Evolutionary conservation across 2,888 invertebrate genomes (phyloP).

Genomic region (Hirtodrosophila duncani): DNA sequence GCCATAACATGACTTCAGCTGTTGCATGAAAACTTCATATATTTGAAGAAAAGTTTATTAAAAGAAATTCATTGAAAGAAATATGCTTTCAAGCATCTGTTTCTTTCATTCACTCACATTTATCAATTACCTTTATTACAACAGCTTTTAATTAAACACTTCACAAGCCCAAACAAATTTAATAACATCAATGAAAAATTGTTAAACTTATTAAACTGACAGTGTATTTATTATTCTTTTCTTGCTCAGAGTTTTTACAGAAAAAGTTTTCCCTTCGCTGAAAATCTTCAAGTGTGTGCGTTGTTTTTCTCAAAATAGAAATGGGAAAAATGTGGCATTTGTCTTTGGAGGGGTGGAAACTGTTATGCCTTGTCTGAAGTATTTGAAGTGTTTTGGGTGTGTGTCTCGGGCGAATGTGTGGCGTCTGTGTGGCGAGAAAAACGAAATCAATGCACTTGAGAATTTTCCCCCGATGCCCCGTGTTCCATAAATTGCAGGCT

Average conservation of each 20-base stretch:
- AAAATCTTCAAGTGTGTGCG: conserved; percentile 33
- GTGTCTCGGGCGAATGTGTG: conserved; percentile 6
- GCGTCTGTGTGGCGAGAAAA: conserved; percentile 11
- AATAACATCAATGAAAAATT: conserved; percentile 16
- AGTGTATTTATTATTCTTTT: conserved; percentile 11
- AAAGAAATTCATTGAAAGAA: no score
- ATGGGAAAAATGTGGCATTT: conserved; percentile 15
- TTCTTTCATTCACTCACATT: no score
- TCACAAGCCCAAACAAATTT: not conserved
- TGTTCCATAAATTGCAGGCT: conserved; percentile 36
- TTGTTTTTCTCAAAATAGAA: conserved; percentile 42
- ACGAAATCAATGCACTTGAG: conserved; percentile 55
- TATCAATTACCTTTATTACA: conserved; percentile 20
- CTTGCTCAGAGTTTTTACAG: no score
- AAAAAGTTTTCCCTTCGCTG: no score
- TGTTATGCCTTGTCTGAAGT: conserved; percentile 1
- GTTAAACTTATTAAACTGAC: conserved; percentile 28
- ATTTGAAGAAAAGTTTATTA: no score
- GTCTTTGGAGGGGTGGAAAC: conserved; percentile 8
- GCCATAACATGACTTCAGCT: no score
- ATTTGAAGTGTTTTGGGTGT: conserved; percentile 26
- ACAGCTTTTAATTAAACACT: conserved; percentile 20
- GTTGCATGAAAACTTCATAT: no score
- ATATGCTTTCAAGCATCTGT: no score
- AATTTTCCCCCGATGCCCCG: conserved; percentile 32